Evolutionary conservation across 30 jellyfish, hydroid and myxozoan genomes (phyloP), one percentile per base, ranked within the genome.

Genomic region (Aurelia coerulea): DNA sequence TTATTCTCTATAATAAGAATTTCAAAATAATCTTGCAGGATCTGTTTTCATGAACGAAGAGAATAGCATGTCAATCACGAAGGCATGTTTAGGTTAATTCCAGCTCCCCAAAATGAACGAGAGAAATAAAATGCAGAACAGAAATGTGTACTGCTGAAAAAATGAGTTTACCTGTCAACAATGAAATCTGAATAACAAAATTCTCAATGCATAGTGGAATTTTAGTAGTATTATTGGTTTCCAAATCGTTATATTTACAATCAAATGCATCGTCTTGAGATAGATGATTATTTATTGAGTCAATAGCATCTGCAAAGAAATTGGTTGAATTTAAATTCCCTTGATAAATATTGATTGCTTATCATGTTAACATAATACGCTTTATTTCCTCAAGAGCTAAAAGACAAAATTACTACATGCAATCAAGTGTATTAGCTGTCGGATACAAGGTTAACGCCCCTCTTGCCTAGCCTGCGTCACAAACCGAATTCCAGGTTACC

Each of bases 121-220:
- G 73, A 31, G 14, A 62, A 31, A 31, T 19, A 62, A 31, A 31
- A 19, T 62, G 73, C 73, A 19, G 35, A 62, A n/a, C 35, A 19
- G 35, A 14, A 31, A 12, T 19, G 34, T 13, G 73, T 11, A 62
- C 35, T 62, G 73, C 32, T 62, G 73, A 62, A 62, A 14, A 31
- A 19, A n/a, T 68, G 4, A 46, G n/a, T 74, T 19, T 86, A 92
- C 98, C 95, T 52, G 95, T 80, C 73, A 92, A 80, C 23, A 81
- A 75, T 5, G 97, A 84, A 5, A 92, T 39, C 76, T 76, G 80
- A 4, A 86, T 74, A 73, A 92, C 65, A 62, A 87, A 74, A 32
- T 92, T 65, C 62, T 86, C 96, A n/a, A 92, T 95, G 59, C 92
- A 87, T 5, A 46, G 42, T n/a, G 98, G 98, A 34, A 82, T 92